Conservation (phyloP, 2,888 invertebrate species). For the Lordiphosa fenestrarum region DNA sequence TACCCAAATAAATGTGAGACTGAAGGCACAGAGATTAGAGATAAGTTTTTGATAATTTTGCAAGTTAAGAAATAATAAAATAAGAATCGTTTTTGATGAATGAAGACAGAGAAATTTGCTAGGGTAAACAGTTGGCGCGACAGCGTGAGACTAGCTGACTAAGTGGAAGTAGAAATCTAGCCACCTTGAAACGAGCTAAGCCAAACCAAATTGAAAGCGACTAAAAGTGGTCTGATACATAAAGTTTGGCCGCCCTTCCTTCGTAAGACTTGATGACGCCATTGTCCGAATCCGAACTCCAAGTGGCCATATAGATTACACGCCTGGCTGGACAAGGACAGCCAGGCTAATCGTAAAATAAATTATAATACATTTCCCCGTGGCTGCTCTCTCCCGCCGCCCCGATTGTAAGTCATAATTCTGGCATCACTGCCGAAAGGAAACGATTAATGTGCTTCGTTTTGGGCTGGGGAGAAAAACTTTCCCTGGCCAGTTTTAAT, state of each 20-base stretch:
- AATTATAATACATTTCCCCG: conserved; percentile 56
- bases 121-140: no score
- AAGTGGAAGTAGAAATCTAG: no score
- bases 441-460: conserved; percentile 30
- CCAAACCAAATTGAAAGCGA: no score
- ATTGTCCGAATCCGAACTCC: background rate
- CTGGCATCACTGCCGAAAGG: conserved; percentile 32
- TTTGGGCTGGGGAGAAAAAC: conserved; percentile 4
- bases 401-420: conserved; percentile 66
- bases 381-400: conserved; percentile 41
- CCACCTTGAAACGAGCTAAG: no score
- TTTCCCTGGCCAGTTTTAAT: conserved; percentile 60
- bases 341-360: conserved; percentile 63
- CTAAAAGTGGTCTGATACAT: no score
- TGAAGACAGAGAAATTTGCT: background rate
- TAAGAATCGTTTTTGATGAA: background rate
- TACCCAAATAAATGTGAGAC: conserved; percentile 35
- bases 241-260: no score
- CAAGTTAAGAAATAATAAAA: no score
- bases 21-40: no score
- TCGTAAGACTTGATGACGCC: conserved; percentile 49
- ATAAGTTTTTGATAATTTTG: conserved; percentile 13
- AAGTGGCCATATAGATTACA: conserved; percentile 31
- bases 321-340: conserved; percentile 35
- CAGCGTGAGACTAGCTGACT: no score